Evolutionary conservation across 1,140 invertebrate species (phyloP).

Genomic region (Schlechtendalia chinensis): DNA sequence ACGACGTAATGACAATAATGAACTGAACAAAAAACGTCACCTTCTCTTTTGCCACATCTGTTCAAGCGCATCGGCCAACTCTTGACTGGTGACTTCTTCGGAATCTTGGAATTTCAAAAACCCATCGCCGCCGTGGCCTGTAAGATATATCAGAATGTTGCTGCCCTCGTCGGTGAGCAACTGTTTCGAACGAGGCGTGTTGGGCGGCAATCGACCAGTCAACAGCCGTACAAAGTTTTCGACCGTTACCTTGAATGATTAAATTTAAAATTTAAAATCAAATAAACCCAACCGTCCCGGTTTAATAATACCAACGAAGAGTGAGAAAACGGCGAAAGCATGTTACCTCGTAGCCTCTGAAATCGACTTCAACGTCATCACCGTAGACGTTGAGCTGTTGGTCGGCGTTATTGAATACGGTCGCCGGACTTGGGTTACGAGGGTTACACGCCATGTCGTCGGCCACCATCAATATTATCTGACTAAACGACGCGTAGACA

Average conservation of each 20-base stretch:
- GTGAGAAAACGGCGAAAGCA: constrained; percentile 20
- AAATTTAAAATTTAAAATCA: constrained; percentile 31
- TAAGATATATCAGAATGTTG: constrained; percentile 96
- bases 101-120: constrained; percentile 99
- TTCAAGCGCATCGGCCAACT: constrained; percentile 96
- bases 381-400: constrained; percentile 99
- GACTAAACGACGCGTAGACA: constrained; percentile 58
- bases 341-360: constrained; percentile 90
- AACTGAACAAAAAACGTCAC: constrained; percentile 57
- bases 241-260: constrained; percentile 75
- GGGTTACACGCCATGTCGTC: constrained; percentile 99
- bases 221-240: constrained; percentile 97
- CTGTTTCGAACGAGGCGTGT: constrained; percentile 83
- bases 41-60: constrained; percentile 99
- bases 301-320: too few relatives aligned
- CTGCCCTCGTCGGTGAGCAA: constrained; percentile 94
- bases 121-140: constrained; percentile 97
- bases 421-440: constrained; percentile 94
- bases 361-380: constrained; percentile 99
- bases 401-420: constrained; percentile 97
- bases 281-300: constrained; percentile 23
- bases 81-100: constrained; percentile 98
- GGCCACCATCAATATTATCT: constrained; percentile 97
- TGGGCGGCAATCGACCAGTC: constrained; percentile 82
- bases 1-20: neutral